These are phyloP conservation scores for Pogonophryne albipinna DNA, from an alignment of 2,797 vertebrate genomes.

Conservation along the genomic window DNA sequence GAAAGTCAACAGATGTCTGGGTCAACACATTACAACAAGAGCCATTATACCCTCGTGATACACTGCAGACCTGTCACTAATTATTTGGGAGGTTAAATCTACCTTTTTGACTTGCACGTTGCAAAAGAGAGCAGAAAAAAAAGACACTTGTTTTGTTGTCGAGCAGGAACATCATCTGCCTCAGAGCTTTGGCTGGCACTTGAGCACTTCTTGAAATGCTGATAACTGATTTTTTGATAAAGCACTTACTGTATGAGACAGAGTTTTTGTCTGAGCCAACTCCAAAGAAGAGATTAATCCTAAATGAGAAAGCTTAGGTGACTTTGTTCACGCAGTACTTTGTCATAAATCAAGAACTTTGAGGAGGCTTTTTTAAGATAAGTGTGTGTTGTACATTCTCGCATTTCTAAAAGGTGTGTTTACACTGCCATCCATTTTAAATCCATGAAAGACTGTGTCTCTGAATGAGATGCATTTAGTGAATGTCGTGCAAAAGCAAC, in stretches of 20 bases:
- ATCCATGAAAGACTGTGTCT: slow-evolving; percentile 25
- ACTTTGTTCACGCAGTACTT: slow-evolving; percentile 55
- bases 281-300: slow-evolving; percentile 63
- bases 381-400: slow-evolving; percentile 16
- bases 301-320: slow-evolving; percentile 72
- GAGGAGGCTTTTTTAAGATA: slow-evolving; percentile 21
- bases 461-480: slow-evolving; percentile 35
- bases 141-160: too few species aligned
- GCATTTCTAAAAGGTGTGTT: slow-evolving; percentile 8
- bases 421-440: slow-evolving; percentile 21
- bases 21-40: slow-evolving; percentile 54
- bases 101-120: slow-evolving; percentile 36
- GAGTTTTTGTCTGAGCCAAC: slow-evolving; percentile 49
- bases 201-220: slow-evolving; percentile 56
- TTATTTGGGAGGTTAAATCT: slow-evolving; percentile 40
- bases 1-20: slow-evolving; percentile 50
- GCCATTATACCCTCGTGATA: background rate
- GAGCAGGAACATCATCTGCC: slow-evolving; percentile 26
- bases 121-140: background rate
- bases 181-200: slow-evolving; percentile 54
- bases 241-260: slow-evolving; percentile 66
- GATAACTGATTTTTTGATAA: slow-evolving; percentile 56
- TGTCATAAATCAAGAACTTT: slow-evolving; percentile 57
- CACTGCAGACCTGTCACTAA: slow-evolving; percentile 33
- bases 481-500: slow-evolving; percentile 17